Evolutionary conservation across 2,888 invertebrate species (phyloP), one percentile per base, ranked within the genome.

Genomic region (Pachycephus smyrnensis): DNA sequence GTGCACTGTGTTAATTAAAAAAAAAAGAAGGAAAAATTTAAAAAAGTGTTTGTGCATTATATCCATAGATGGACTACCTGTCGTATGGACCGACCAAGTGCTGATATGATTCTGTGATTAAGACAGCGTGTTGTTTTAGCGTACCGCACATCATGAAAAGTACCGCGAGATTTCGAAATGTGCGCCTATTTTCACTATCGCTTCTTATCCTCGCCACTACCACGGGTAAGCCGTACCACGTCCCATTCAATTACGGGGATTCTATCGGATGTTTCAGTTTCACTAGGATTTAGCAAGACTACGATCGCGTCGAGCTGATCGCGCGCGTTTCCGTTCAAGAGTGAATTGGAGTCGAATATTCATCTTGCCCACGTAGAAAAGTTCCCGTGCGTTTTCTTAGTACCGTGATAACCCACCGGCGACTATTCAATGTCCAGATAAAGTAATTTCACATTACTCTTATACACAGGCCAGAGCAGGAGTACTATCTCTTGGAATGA

Each of bases 201-300:
- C 82, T 90, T 81, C 85, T 88, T 82, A 81, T 87, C 78, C 83
- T 89, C 84, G 86, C 86, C 80, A 84, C 85, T 83, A 84, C 87
- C 80, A 87, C 86, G 86, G 90, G 90, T 90, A 90, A 90, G 90
- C 79, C 74, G 74, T 30, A 71, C 71, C 55, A 23, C 55, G 55
- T 55, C 23, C 55, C 15, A 55, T 23, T 23, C 55, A 55, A 55
- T 55, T 55, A 55, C 55, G 23, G 1, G 55, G 23, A 55, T 23
- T 23, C 23, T 55, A 55, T 23, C 55, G 55, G 55, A 15, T 55
- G 55, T 55, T 15, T 55, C 55, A 23, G 9, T 55, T 55, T 55
- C 55, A 23, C 15, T 1, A 55, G 55, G 55, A 55, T 55, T 55
- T 15, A 23, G 55, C 23, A 23, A 23, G 23, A 55, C 55, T 55